phyloP scores from a whole-genome alignment of 2,888 invertebrate species.

The Micoletzkya japonica region DNA sequence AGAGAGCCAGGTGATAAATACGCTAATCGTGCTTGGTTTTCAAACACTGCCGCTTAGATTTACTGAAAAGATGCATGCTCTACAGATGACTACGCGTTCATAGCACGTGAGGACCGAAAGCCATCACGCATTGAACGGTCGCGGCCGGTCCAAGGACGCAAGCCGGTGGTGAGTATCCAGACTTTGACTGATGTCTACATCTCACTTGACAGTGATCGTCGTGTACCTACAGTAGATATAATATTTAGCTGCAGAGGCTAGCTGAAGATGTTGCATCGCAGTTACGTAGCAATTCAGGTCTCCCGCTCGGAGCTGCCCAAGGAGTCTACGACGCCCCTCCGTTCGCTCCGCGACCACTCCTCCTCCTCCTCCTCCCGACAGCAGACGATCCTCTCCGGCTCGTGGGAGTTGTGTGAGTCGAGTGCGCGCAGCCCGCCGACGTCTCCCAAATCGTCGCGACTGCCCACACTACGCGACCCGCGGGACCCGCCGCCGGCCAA shows the following conservation, averaged over 20 bases:
- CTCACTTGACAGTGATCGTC: neutral
- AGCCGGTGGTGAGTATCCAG: neutral
- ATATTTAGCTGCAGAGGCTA: neutral
- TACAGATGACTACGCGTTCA: constrained; percentile 12
- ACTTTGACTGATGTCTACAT: neutral
- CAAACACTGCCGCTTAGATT: no score
- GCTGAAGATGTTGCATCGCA: neutral
- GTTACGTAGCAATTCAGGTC: no score
- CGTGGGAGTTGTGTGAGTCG: neutral
- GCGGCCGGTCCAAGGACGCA: constrained; percentile 1
- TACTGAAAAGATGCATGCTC: no score
- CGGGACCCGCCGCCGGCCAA: neutral
- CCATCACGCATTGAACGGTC: constrained; percentile 7
- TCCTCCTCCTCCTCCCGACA: no score
- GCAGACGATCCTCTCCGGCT: constrained; percentile 18
- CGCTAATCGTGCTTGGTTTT: no score
- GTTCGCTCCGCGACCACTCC: no score
- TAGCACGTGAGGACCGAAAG: neutral
- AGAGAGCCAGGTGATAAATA: no score
- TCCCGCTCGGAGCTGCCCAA: no score
- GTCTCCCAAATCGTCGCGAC: constrained; percentile 11
- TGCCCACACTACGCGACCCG: neutral
- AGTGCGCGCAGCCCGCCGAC: neutral
- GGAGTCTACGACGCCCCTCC: no score
- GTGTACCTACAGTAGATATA: neutral